Conservation (phyloP, 1,140 invertebrate genomes). For the Saccostrea cuccullata region DNA sequence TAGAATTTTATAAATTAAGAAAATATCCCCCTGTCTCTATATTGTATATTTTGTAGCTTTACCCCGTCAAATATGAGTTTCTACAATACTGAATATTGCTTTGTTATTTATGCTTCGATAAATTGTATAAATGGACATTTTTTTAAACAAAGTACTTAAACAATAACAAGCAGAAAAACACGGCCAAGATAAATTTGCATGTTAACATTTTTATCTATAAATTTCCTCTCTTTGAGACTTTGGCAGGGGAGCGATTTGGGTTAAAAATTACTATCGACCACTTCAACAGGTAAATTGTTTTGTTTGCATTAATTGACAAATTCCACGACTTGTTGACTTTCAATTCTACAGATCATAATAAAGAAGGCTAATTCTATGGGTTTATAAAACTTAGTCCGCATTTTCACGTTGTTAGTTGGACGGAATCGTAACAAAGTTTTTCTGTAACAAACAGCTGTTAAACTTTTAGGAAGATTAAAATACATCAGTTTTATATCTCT, state of each 20-base stretch:
- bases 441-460: neutral
- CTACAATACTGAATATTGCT: too few species aligned
- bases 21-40: too few species aligned
- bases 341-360: conserved; percentile 12
- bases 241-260: neutral
- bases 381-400: conserved; percentile 23
- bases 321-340: conserved; percentile 31
- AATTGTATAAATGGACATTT: neutral
- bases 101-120: too few species aligned
- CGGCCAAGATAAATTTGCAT: neutral
- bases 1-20: too few species aligned
- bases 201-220: neutral
- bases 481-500: neutral
- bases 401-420: neutral
- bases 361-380: neutral
- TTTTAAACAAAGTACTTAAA: neutral
- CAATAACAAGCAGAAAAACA: neutral
- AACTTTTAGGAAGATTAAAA: neutral
- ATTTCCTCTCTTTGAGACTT: neutral
- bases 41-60: too few species aligned
- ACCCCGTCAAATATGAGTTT: too few species aligned
- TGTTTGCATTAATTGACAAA: conserved; percentile 36
- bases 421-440: neutral
- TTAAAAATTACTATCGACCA: neutral
- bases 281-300: conserved; percentile 8